Conservation (phyloP, 1,140 invertebrate species). For the Brachionus sp. region DNA sequence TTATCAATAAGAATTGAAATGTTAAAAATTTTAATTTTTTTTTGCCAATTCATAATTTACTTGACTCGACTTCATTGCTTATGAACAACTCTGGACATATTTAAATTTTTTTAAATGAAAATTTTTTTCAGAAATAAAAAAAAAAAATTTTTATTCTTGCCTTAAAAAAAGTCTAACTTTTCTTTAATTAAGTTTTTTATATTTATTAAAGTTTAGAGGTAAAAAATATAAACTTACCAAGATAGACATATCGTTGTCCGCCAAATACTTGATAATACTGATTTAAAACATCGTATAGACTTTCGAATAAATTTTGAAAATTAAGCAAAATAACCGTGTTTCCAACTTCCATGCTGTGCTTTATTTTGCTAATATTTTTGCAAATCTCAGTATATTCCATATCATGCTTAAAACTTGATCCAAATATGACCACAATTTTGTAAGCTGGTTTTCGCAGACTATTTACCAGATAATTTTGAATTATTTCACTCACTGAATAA, state of each 20-base stretch:
- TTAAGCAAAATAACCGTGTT: slow-evolving; percentile 55
- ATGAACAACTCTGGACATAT: too few species aligned
- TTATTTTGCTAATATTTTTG: slow-evolving; percentile 57
- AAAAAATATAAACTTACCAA: too few species aligned
- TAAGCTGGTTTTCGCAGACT: not conserved
- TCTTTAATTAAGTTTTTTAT: too few species aligned
- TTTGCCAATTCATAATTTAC: too few species aligned
- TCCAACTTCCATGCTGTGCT: slow-evolving; percentile 57
- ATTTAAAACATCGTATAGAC: slow-evolving; percentile 57
- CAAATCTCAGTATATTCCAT: slow-evolving; percentile 51
- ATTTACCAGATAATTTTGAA: slow-evolving; percentile 36
- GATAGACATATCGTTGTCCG: slow-evolving; percentile 54
- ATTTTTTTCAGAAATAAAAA: too few species aligned
- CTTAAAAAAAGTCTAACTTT: too few species aligned
- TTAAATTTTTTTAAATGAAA: too few species aligned
- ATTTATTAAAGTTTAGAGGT: too few species aligned
- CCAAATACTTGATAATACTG: slow-evolving; percentile 56
- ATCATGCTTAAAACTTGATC: slow-evolving; percentile 35
- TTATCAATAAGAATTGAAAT: too few species aligned
- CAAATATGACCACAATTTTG: slow-evolving; percentile 39
- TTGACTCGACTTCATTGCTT: too few species aligned
- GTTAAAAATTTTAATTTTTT: too few species aligned
- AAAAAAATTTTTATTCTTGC: too few species aligned
- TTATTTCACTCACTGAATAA: not conserved
- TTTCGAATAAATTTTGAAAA: slow-evolving; percentile 56